Evolutionary conservation across 92 coral and sea anemone genomes (phyloP), one percentile per base, ranked within the genome.

Genomic region (Umimayanthus kanabou): DNA sequence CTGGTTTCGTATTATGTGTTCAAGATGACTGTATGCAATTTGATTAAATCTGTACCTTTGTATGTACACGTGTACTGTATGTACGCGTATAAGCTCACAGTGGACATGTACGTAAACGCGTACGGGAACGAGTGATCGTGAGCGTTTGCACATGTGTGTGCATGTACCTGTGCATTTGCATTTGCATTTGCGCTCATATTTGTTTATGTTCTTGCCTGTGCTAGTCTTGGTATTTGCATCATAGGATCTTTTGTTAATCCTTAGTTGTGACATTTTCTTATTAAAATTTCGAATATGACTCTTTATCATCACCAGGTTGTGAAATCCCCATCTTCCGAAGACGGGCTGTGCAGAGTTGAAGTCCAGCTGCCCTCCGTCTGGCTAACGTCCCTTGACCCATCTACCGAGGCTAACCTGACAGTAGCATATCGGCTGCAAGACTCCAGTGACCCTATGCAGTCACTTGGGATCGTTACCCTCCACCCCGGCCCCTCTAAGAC

Each of bases 281-380:
- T 8, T 47, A 11, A 47, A 47, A 8, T 1, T 13, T 5, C 11
- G 30, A 69, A 4, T 69, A 26, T 69, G 28, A 71, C 13, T 16
- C 14, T 11, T 15, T 5, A 5, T 6, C 30, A 20, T 40, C 45
- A 10, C 15, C 50, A 80, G 85, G 85, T 57, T 80, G 85, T 80
- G 10, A 57, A 58, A 30, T 33, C 78, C 22, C 93, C 93, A 39
- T 61, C 79, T 37, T 58, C 88, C 2, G 42, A 90, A 25, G 49
- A 40, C 73, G 93, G 93, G 13, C 72, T 88, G 61, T 79, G 91
- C 61, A 77, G 40, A 64, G 45, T 90, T 9, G 88, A 88, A 13
- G 75, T 90, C 61, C 93, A 66, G 22, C 80, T 90, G 16, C 93
- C 93, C 30, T 37, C 88, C 39, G 53, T 29, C 18, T 90, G 93